Evolutionary conservation across 2,113 vertebrate species (phyloP), one percentile per base, ranked within the genome.

Genomic region (Turnix velox): DNA sequence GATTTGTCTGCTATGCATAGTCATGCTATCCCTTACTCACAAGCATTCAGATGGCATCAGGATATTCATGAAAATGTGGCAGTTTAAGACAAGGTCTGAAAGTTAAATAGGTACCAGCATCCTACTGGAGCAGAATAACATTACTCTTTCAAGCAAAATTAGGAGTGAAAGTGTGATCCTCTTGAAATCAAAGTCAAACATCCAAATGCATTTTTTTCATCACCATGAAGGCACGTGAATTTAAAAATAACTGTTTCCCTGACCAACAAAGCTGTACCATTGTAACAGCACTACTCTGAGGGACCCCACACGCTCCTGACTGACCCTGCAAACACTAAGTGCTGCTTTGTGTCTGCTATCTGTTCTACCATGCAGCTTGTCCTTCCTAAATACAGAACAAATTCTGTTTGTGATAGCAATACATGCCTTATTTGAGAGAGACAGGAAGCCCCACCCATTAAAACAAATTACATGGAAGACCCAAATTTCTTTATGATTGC

Each of bases 21-120:
- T 94, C 94, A 93, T 96, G 95, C 95, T 96, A 96, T 93, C 81
- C 92, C 87, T 91, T 94, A 87, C 87, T 95, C 27, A 71, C 80
- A 91, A 95, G 92, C 94, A 91, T 93, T 95, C 94, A 95, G 87
- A 94, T 92, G 94, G 79, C 18, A 2, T 91, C 92, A 91, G 91
- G 91, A 87, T 93, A 93, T 94, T 95, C 89, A 95, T 92, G 93
- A 96, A 93, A 96, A 91, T 87, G 92, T 94, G 91, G 92, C 91
- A 92, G 95, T 74, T 91, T 82, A 91, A 94, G 91, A 93, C 94
- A 94, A 93, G 89, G 81, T 83, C 91, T 95, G 96, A 96, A 96
- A 95, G 82, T 87, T 96, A 96, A 96, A 95, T 84, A 95, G 92
- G 78, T 92, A 62, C 58, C 81, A 83, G 67, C 39, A 77, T 92